phyloP scores from a whole-genome alignment of 2,113 vertebrate species.

The Catagonus wagneri region DNA sequence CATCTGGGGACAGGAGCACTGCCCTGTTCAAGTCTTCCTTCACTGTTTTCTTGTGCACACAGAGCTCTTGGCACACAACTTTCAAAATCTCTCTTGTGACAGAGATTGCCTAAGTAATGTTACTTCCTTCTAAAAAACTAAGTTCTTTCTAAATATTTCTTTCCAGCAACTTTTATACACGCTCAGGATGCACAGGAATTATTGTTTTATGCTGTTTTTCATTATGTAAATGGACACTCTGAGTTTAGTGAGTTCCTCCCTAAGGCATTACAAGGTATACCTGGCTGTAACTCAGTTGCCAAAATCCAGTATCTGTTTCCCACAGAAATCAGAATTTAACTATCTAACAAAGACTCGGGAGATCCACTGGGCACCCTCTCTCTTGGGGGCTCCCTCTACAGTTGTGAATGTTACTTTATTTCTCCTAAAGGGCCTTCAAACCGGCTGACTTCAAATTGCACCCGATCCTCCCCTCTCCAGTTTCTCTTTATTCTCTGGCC shows the following conservation, averaged over 20 bases:
- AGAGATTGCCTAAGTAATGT: conserved; percentile 24
- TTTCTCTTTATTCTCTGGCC: neutral
- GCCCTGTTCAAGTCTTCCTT: neutral
- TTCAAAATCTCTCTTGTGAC: conserved; percentile 74
- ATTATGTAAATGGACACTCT: neutral
- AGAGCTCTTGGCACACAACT: neutral
- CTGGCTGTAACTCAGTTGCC: neutral
- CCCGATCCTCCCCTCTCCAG: neutral
- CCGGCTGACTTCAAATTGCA: neutral
- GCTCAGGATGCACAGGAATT: neutral
- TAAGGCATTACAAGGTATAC: conserved; percentile 46
- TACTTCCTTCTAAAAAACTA: conserved; percentile 80
- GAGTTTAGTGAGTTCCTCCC: neutral
- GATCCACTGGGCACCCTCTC: neutral
- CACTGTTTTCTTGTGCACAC: neutral
- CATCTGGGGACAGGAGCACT: neutral
- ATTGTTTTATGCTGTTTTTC: neutral
- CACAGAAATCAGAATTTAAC: neutral
- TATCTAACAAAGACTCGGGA: neutral
- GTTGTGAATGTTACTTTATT: neutral
- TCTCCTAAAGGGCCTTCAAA: neutral
- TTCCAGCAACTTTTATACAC: neutral
- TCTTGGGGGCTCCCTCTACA: neutral
- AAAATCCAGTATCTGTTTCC: neutral
- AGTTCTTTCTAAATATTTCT: conserved; percentile 60